A percentile compares a stretch with the other conserved stretches of the same genome.
Conservation (phyloP, 2,888 invertebrate species). For the Amblyteles armatorius region DNA sequence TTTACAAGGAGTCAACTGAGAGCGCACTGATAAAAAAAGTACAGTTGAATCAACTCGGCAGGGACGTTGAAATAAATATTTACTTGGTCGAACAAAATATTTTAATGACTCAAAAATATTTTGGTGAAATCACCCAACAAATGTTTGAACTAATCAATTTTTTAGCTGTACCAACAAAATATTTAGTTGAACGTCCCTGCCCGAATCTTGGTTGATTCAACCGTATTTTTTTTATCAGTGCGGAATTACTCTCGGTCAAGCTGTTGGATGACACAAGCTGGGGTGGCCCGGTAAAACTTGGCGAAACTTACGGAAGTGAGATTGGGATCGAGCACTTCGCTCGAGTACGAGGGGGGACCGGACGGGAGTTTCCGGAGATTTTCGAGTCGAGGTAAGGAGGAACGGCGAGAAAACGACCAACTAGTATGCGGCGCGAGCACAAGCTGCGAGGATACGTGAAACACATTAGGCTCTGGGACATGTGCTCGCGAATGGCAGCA, state of each 20-base stretch:
- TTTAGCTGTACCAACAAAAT: too few relatives aligned
- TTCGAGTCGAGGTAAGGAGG: constrained; percentile 43
- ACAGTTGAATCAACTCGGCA: too few relatives aligned
- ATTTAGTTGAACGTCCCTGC: too few relatives aligned
- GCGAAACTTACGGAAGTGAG: constrained; percentile 81
- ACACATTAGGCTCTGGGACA: constrained; percentile 80
- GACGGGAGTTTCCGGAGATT: constrained; percentile 47
- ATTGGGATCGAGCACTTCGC: constrained; percentile 76
- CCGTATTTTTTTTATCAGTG: too few relatives aligned
- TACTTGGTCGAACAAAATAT: too few relatives aligned
- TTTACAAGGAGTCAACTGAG: constrained; percentile 42
- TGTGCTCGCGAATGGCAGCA: constrained; percentile 76
- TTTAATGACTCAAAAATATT: too few relatives aligned
- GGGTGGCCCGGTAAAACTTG: constrained; percentile 75
- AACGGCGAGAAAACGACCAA: constrained; percentile 48
- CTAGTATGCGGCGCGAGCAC: constrained; percentile 21
- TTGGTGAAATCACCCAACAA: too few relatives aligned
- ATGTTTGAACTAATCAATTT: too few relatives aligned
- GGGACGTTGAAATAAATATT: too few relatives aligned
- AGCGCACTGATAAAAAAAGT: not conserved
- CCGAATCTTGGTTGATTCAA: too few relatives aligned
- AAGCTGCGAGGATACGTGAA: constrained; percentile 74
- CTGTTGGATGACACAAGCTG: constrained; percentile 78
- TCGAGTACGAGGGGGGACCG: constrained; percentile 60
- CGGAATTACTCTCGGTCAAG: not conserved